Evolutionary conservation across 2,113 vertebrate genomes (phyloP).

Genomic region (Tachysurus fulvidraco): DNA sequence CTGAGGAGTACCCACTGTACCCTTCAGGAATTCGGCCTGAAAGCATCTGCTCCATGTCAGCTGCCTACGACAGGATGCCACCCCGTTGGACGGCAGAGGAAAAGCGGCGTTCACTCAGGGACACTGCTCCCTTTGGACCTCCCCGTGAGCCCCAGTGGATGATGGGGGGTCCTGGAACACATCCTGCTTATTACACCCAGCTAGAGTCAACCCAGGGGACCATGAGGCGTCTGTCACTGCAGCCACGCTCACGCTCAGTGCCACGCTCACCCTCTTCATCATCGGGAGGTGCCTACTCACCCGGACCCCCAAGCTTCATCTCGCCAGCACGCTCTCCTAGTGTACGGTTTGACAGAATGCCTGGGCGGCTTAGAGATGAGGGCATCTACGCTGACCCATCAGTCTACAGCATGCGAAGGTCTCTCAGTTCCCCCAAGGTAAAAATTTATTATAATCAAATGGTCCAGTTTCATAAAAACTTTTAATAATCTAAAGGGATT

Average conservation of each 20-base stretch:
- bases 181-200: conserved; percentile 74
- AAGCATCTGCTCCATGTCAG: conserved; percentile 91
- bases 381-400: conserved; percentile 81
- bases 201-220: conserved; percentile 78
- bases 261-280: conserved; percentile 86
- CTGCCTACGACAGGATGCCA: conserved; percentile 78
- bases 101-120: conserved; percentile 81
- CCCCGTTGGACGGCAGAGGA: conserved; percentile 83
- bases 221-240: conserved; percentile 83
- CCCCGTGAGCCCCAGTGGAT: conserved; percentile 59
- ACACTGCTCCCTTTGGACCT: conserved; percentile 74
- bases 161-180: conserved; percentile 54
- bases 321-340: conserved; percentile 87
- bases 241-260: conserved; percentile 91
- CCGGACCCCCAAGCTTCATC: conserved; percentile 73
- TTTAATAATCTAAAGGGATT: not conserved
- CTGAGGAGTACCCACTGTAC: conserved; percentile 87
- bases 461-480: too few species aligned
- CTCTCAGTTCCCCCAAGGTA: conserved; percentile 93
- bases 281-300: conserved; percentile 80
- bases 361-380: conserved; percentile 76
- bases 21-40: conserved; percentile 83
- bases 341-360: conserved; percentile 76
- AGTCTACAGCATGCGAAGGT: conserved; percentile 82
- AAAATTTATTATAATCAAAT: conserved; percentile 22